Conservation (phyloP, 2,888 invertebrate species). For the Orchestes rusci region DNA sequence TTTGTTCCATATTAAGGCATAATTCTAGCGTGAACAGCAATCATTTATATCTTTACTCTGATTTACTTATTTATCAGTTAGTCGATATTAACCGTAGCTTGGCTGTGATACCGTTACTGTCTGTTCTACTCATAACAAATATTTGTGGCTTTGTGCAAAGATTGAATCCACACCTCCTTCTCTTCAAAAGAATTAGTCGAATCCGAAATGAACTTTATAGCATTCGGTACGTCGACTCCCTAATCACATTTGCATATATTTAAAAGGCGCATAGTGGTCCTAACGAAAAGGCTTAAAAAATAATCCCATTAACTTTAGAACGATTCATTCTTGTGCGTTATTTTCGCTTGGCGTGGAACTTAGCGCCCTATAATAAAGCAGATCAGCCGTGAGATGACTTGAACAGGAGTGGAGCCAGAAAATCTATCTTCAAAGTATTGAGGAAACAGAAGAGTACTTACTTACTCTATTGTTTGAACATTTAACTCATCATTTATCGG, state of each 20-base stretch:
- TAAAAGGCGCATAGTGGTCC: conserved; percentile 19
- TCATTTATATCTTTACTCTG: too few relatives aligned
- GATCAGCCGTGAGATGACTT: conserved; percentile 24
- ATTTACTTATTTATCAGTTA: too few relatives aligned
- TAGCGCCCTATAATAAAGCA: conserved; percentile 26
- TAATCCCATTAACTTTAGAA: conserved; percentile 26
- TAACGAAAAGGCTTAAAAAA: conserved; percentile 19
- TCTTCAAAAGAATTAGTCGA: too few relatives aligned
- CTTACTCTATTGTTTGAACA: too few relatives aligned
- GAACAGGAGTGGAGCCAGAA: conserved; percentile 15
- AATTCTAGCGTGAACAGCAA: conserved; percentile 7
- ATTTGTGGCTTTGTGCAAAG: too few relatives aligned
- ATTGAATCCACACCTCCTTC: too few relatives aligned
- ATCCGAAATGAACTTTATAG: conserved; percentile 7
- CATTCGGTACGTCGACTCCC: conserved; percentile 11
- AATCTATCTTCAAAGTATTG: too few relatives aligned
- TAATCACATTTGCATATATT: conserved; percentile 22
- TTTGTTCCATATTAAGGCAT: conserved; percentile 14
- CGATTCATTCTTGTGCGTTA: conserved; percentile 21
- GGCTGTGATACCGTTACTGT: too few relatives aligned
- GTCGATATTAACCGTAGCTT: too few relatives aligned
- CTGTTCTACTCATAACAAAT: too few relatives aligned
- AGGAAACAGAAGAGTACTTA: too few relatives aligned
- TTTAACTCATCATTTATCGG: too few relatives aligned
- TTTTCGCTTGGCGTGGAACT: conserved; percentile 23